Base-by-base conservation (phyloP, 1,140 invertebrate species). In the Rhyacophila brunnea region DNA sequence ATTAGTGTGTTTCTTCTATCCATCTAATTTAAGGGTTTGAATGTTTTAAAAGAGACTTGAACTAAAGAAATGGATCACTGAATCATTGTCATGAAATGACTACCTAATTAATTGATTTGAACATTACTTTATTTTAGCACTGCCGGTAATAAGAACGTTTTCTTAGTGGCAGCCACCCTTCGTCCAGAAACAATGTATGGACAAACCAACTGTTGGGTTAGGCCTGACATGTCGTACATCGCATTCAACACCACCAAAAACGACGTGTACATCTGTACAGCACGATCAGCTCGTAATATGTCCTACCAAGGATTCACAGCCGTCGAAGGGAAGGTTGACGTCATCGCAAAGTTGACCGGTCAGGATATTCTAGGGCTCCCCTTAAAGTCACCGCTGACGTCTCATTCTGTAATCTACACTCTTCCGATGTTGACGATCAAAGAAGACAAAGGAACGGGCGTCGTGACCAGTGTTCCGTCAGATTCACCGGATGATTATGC, bases 121-220 rank as follows among this genome's bases (percentile, higher is more conserved):
- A n/a, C n/a, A n/a, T 6, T 45, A 15, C 2, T 45, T 58, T 58
- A 15, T 36, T 53, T 44, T 28, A 58, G 55, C 19, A 34, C 55
- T 35, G 55, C 50, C n/a, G 44, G 23, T 34, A 75, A 75, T 2
- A 83, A 86, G 68, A 70, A 81, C 6, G 82, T 98, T 17, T 97
- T 79, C 73, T 81, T 99, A 44, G 95, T 99, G 10, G 96, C 96
- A 36, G 98, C 95, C n/a, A 99, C 98, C 13, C 77, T 99, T 5
- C 80, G 96, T 63, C 96, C 97, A 9, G 98, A 99, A 80, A 99
- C 98, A 1, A 99, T 99, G 97, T 99, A 98, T 74, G 98, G 98
- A 1, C 98, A 99, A 80, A 99, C 98, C 0, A 99, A 99, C 72
- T 98, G 96, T 72, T 99, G 96, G 95, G 71, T 99, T 1, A 89